Evolutionary conservation across 1,140 invertebrate genomes (phyloP).

Genomic region (Caenorhabditis latens): DNA sequence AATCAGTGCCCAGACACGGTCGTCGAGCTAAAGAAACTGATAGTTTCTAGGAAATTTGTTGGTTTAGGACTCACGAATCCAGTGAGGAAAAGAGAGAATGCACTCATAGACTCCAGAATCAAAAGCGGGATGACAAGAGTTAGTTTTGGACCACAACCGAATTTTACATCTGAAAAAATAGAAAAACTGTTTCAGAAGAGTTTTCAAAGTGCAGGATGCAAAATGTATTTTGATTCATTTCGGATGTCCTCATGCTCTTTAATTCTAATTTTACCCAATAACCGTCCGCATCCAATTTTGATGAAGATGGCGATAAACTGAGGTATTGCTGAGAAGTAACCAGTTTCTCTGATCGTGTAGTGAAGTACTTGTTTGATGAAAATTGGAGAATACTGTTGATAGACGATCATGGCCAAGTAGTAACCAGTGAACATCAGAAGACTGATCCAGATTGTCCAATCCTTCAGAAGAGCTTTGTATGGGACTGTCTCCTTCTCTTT

Average conservation of each 20-base stretch:
- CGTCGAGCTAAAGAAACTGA: conserved; percentile 47
- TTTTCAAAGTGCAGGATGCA: neutral
- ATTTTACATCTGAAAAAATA: conserved; percentile 35
- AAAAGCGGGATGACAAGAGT: conserved; percentile 42
- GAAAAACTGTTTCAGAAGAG: neutral
- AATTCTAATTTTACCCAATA: conserved; percentile 18
- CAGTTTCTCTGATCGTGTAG: conserved; percentile 60
- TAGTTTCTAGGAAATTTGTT: neutral
- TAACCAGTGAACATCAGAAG: conserved; percentile 48
- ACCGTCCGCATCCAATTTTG: conserved; percentile 55
- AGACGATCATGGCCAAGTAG: conserved; percentile 57
- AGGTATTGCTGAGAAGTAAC: conserved; percentile 63
- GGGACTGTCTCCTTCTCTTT: conserved; percentile 49
- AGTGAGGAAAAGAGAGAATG: conserved; percentile 53
- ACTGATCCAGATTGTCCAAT: conserved; percentile 30
- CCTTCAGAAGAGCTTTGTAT: conserved; percentile 25
- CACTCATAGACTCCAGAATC: conserved; percentile 22
- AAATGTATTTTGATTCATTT: too few relatives aligned
- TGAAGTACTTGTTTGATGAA: conserved; percentile 63
- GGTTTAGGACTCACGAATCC: conserved; percentile 32
- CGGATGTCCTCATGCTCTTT: neutral
- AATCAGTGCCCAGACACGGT: conserved; percentile 47
- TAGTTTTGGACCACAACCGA: conserved; percentile 6
- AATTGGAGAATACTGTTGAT: conserved; percentile 57
- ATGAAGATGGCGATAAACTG: conserved; percentile 56